Evolutionary conservation across 2,888 invertebrate genomes (phyloP), one percentile per base, ranked within the genome.

Genomic region (Ctena decussata): DNA sequence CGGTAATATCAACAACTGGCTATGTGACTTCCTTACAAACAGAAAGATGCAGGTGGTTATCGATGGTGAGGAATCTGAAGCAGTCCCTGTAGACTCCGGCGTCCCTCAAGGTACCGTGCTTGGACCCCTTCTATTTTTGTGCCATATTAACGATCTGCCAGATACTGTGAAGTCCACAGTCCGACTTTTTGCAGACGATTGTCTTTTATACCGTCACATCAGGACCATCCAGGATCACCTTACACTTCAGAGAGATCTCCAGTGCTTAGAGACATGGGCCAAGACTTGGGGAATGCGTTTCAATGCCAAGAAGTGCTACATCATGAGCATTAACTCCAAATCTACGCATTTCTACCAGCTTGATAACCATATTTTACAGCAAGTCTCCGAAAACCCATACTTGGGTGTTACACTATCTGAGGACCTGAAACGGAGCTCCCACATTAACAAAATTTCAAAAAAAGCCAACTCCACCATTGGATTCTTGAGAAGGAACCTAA

Each of bases 131-230:
- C 72, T 81, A 3, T 70, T 78, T 49, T 37, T 78, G 15, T 65
- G 71, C 41, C 65, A 84, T 39, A 84, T 80, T 8, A 80, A 84
- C 32, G 73, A 84, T 53, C 35, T 77, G 41, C 80, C 60, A 1
- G 69, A 69, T 27, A 53, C 69, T 18, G 80, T 80, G 5, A 80
- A 80, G 49, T 84, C 80, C 24, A 57, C 46, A 49, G 82, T 77
- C 8, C 73, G 71, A 21, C 37, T 83, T 21, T 84, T 80, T 80
- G 74, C 77, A 1, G 77, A 84, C 39, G 77, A 84, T 49, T 77
- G 77, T 53, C 73, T 80, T 5, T 65, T 80, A 21, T 76, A 81
- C 44, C 75, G 71, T 8, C n/a, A 37, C 39, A 76, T 79, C 24
- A 71, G 32, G 21, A 24, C 18, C 30, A 0, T 0, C 1, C 21